phyloP scores from a whole-genome alignment of 2,113 vertebrate genomes.

The Ciconia maguari region DNA sequence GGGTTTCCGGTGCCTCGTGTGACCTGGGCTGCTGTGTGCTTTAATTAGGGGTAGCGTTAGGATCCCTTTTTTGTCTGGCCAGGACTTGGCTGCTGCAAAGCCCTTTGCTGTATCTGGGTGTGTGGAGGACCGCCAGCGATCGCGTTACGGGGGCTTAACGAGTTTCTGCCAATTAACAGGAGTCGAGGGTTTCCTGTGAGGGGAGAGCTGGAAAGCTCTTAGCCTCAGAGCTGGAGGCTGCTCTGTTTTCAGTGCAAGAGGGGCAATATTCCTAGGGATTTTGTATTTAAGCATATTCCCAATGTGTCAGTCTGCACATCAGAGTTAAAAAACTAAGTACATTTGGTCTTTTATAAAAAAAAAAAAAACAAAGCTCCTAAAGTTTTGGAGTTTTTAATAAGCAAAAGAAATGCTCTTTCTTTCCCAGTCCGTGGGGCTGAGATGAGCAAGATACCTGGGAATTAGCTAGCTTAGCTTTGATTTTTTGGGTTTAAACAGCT shows the following conservation, averaged over 20 bases:
- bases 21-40: background rate
- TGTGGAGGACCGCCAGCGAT: background rate
- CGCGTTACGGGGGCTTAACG: background rate
- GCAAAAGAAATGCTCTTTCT: background rate
- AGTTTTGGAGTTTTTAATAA: background rate
- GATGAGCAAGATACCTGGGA: background rate
- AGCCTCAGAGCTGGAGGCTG: background rate
- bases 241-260: background rate
- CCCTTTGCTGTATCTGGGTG: background rate
- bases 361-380: background rate
- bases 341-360: background rate
- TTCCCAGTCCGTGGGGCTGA: background rate
- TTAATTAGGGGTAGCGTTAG: background rate
- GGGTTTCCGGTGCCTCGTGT: fast-evolving
- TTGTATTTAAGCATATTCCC: background rate
- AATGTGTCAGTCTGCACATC: background rate
- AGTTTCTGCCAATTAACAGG: background rate
- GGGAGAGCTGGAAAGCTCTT: background rate
- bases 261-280: background rate
- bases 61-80: background rate
- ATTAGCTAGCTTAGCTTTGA: background rate
- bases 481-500: background rate
- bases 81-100: background rate
- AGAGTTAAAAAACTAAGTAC: background rate
- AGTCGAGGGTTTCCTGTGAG: background rate